phyloP scores from a whole-genome alignment of 2,888 invertebrate species.

The Dyspetes luteomarginatus region DNA sequence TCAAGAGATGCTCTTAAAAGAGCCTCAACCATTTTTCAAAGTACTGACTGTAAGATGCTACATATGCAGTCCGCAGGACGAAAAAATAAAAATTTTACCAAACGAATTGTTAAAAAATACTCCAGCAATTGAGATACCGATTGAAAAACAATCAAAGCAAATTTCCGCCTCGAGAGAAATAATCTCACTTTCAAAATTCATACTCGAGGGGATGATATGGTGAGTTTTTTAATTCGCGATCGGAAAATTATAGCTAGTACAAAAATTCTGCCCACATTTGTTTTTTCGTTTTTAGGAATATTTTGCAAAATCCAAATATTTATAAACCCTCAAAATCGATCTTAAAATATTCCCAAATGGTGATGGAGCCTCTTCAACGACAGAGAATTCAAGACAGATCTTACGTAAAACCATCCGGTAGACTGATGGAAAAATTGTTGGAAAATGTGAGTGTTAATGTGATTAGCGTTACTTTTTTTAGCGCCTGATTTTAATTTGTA shows the following conservation, averaged over 20 bases:
- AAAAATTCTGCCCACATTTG: not conserved
- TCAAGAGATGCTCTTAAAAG: constrained; percentile 64
- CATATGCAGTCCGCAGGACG: constrained; percentile 75
- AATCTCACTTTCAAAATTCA: constrained; percentile 68
- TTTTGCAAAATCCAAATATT: constrained; percentile 74
- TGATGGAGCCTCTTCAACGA: constrained; percentile 63
- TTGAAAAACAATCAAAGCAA: constrained; percentile 58
- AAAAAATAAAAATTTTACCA: constrained; percentile 72
- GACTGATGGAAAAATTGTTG: constrained; percentile 69
- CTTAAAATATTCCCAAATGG: constrained; percentile 76
- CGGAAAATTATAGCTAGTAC: constrained; percentile 12
- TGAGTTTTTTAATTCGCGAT: constrained; percentile 65
- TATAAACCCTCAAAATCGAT: constrained; percentile 5
- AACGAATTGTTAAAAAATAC: constrained; percentile 76
- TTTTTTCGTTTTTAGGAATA: constrained; percentile 77
- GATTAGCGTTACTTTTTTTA: not conserved
- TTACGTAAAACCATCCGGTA: constrained; percentile 66
- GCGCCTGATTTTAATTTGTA: not conserved
- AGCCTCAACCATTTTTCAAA: constrained; percentile 75
- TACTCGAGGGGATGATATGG: constrained; percentile 79
- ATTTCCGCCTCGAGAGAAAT: constrained; percentile 60
- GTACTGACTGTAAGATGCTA: constrained; percentile 76
- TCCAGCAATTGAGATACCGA: constrained; percentile 72
- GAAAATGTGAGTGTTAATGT: constrained; percentile 69
- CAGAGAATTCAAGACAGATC: constrained; percentile 67